Evolutionary conservation across 1,140 invertebrate species (phyloP).

Genomic region (Phocides pigmalion): DNA sequence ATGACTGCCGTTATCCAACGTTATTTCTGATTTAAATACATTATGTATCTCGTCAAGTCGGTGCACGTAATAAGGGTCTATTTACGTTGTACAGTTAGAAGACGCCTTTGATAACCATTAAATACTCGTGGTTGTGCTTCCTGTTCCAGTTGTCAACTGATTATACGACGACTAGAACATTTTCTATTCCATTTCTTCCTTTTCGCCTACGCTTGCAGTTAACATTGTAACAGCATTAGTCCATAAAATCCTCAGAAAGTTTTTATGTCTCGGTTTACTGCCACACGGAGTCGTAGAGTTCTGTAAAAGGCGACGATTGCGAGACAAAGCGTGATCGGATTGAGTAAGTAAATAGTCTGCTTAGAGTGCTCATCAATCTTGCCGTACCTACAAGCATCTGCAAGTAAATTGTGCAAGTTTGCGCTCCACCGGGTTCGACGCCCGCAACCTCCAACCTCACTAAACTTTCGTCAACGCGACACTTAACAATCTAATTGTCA

Average conservation of each 20-base stretch:
- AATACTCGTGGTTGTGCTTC: slow-evolving; percentile 20
- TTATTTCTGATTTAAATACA: background rate
- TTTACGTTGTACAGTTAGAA: slow-evolving; percentile 12
- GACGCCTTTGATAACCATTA: slow-evolving; percentile 27
- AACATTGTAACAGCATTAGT: slow-evolving; percentile 36
- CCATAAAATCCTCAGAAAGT: slow-evolving; percentile 52
- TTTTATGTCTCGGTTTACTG: slow-evolving; percentile 60
- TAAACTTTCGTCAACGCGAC: slow-evolving; percentile 69
- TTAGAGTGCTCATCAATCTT: slow-evolving; percentile 73
- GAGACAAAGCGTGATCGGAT: slow-evolving; percentile 74
- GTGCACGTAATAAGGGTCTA: background rate
- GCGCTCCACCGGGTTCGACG: slow-evolving; percentile 57
- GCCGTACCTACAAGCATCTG: slow-evolving; percentile 46
- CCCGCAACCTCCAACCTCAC: slow-evolving; percentile 67
- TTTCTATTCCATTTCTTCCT: slow-evolving; percentile 44
- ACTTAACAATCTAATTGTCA: slow-evolving; percentile 78
- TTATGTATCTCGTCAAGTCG: background rate
- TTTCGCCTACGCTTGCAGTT: slow-evolving; percentile 35
- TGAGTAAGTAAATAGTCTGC: slow-evolving; percentile 75
- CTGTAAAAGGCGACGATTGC: slow-evolving; percentile 70
- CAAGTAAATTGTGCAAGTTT: slow-evolving; percentile 71
- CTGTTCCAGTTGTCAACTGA: slow-evolving; percentile 22
- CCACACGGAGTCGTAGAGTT: slow-evolving; percentile 51
- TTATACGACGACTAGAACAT: slow-evolving; percentile 35
- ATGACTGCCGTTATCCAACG: too few relatives aligned